These are phyloP conservation scores for Fringilla coelebs DNA, from an alignment of 2,797 vertebrate genomes.

Conservation along the genomic window DNA sequence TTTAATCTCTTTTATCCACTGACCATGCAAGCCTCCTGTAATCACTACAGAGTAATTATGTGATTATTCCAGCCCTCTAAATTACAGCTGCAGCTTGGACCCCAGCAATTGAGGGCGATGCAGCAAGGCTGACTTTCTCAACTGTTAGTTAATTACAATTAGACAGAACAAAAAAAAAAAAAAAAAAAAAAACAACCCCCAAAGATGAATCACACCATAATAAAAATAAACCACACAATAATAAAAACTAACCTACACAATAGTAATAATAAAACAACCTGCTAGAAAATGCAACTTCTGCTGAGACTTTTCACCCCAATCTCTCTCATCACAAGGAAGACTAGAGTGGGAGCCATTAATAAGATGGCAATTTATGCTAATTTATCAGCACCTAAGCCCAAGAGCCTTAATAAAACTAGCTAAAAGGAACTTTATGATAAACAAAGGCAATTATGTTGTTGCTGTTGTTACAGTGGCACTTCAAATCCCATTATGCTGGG, in stretches of 20 bases:
- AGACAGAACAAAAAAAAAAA: not conserved
- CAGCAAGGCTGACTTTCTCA: constrained; percentile 26
- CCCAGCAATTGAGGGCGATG: constrained; percentile 46
- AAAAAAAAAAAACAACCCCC: not conserved
- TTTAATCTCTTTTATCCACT: constrained; percentile 60
- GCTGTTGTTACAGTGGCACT: not conserved
- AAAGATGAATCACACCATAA: not conserved
- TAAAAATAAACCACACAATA: not conserved
- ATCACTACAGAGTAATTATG: constrained; percentile 64
- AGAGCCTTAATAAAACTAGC: constrained; percentile 2
- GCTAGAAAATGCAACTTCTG: not conserved
- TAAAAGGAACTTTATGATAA: constrained; percentile 19
- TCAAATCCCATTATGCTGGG: not conserved
- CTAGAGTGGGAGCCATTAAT: constrained; percentile 23
- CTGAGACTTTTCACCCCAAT: not conserved
- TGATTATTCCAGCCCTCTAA: constrained; percentile 65
- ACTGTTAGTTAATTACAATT: constrained; percentile 48
- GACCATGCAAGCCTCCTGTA: constrained; percentile 48
- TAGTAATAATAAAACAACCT: not conserved
- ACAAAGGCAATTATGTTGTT: constrained; percentile 11
- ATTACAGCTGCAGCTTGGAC: constrained; percentile 55
- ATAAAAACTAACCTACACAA: not conserved
- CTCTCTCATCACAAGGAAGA: not conserved
- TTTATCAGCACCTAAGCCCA: constrained; percentile 22
- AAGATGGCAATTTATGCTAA: constrained; percentile 37